phyloP scores from a whole-genome alignment of 2,113 vertebrate genomes.

The Lathamus discolor region DNA sequence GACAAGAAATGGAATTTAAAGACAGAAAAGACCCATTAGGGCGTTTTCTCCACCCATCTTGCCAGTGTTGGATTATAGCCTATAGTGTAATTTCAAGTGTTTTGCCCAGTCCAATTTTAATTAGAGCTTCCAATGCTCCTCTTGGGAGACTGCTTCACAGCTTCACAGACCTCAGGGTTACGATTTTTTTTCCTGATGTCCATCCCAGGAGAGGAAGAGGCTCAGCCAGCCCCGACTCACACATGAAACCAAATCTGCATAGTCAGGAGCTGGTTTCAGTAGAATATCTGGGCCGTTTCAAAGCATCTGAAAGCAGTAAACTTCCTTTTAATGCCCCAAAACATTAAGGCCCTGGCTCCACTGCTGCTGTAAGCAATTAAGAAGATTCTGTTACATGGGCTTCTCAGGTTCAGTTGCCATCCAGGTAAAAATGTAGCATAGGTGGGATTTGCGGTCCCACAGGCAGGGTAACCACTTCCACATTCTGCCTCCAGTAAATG shows the following conservation, averaged over 20 bases:
- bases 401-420: background rate
- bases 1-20: constrained; percentile 43
- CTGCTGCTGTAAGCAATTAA: background rate
- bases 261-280: constrained; percentile 30
- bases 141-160: constrained; percentile 51
- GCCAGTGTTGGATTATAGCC: constrained; percentile 31
- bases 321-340: background rate
- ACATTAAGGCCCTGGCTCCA: background rate
- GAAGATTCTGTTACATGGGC: background rate
- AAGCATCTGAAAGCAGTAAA: constrained; percentile 31
- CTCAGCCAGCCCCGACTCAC: constrained; percentile 29
- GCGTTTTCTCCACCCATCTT: constrained; percentile 26
- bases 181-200: constrained; percentile 24
- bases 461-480: background rate
- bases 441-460: background rate
- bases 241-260: constrained; percentile 28
- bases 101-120: constrained; percentile 65
- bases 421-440: background rate
- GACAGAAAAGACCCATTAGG: constrained; percentile 43
- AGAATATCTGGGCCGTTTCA: background rate
- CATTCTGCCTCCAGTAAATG: background rate
- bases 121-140: constrained; percentile 43
- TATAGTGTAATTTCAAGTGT: constrained; percentile 55
- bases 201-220: constrained; percentile 15
- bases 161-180: constrained; percentile 53